Conservation (phyloP, 2,797 vertebrate genomes). For the Adrianichthys oophorus region DNA sequence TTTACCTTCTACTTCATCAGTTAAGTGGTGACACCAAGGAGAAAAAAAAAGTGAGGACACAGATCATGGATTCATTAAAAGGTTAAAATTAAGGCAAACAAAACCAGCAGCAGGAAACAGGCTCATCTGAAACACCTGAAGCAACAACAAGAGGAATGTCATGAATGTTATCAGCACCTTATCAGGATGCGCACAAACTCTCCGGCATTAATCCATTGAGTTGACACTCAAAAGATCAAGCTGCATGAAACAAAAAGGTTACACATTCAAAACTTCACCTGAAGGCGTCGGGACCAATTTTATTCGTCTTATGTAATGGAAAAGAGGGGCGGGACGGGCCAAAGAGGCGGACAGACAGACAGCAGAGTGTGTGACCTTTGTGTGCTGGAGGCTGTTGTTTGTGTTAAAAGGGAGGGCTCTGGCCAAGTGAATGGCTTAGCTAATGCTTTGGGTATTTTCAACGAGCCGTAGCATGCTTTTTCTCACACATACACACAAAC, state of each 20-base stretch:
- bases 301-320: slow-evolving; percentile 40
- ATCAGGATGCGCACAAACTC: slow-evolving; percentile 1
- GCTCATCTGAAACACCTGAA: background rate
- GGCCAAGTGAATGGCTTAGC: slow-evolving; percentile 51
- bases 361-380: slow-evolving; percentile 58
- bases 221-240: too few species aligned
- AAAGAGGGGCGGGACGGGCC: slow-evolving; percentile 25
- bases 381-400: slow-evolving; percentile 59
- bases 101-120: background rate
- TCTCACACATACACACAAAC: slow-evolving; percentile 32
- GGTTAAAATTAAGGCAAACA: background rate
- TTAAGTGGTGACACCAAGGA: too few species aligned
- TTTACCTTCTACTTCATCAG: too few species aligned
- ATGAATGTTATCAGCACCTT: background rate
- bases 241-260: background rate
- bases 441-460: slow-evolving; percentile 69
- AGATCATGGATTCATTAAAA: too few species aligned
- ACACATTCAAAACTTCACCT: slow-evolving; percentile 9
- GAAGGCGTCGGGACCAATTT: slow-evolving; percentile 13
- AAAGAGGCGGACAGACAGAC: slow-evolving; percentile 31
- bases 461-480: slow-evolving; percentile 63
- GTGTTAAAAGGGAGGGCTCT: slow-evolving; percentile 52
- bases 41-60: too few species aligned
- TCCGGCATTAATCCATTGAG: background rate
- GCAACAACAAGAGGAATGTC: background rate